Percentiles rank a stretch among this genome's conserved stretches.
phyloP scores from a whole-genome alignment of 2,888 invertebrate species.

The Drosophila pseudotalamancana region DNA sequence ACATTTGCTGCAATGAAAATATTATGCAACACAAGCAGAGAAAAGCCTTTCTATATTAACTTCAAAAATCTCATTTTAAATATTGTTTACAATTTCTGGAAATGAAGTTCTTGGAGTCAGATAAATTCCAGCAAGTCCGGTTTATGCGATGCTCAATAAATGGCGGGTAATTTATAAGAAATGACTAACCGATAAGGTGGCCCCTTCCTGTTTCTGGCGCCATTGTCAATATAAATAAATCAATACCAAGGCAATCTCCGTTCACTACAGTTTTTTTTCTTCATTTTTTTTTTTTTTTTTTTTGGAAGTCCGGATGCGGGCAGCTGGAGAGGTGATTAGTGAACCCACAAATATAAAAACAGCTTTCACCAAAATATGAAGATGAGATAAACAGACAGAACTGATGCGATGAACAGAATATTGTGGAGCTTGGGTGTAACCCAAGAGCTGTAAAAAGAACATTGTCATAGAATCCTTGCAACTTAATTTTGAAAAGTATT shows the following conservation, averaged over 20 bases:
- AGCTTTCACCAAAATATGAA: slow-evolving; percentile 3
- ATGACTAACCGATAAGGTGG: slow-evolving; percentile 22
- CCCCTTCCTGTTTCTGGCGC: slow-evolving; percentile 21
- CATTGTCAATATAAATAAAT: slow-evolving; percentile 36
- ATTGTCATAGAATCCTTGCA: no score
- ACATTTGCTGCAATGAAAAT: neutral
- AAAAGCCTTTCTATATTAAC: no score
- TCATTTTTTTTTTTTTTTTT: slow-evolving; percentile 1
- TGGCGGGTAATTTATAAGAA: slow-evolving; percentile 12
- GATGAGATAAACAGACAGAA: neutral
- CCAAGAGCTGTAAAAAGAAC: no score
- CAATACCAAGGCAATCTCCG: slow-evolving; percentile 23
- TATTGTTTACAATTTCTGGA: neutral
- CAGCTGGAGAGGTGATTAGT: slow-evolving; percentile 17
- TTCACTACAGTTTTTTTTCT: slow-evolving; percentile 11
- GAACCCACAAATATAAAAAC: slow-evolving; percentile 8
- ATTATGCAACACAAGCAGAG: no score
- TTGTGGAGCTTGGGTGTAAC: no score
- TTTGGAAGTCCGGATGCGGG: slow-evolving; percentile 21
- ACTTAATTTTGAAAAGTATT: no score
- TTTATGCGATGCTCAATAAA: slow-evolving; percentile 5
- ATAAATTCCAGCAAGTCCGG: neutral
- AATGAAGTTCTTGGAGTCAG: no score
- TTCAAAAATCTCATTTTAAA: neutral
- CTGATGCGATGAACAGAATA: slow-evolving; percentile 1